These are phyloP conservation scores for Sapajus apella DNA, from an alignment of 2,113 vertebrate genomes.

Conservation along the genomic window DNA sequence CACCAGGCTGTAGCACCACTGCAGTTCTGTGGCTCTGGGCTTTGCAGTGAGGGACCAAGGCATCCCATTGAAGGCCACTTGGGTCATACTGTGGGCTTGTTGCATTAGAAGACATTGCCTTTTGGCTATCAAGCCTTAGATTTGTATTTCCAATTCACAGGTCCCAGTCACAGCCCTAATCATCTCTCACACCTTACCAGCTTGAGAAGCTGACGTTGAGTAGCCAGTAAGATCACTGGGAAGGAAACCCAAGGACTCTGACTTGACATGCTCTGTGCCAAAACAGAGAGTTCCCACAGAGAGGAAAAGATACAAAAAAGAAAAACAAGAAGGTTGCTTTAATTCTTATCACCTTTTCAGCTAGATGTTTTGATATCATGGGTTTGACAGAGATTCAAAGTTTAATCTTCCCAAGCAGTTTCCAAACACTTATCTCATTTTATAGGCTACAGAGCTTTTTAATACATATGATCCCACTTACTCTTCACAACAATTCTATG, in stretches of 20 bases:
- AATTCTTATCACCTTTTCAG: constrained; percentile 44
- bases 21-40: background rate
- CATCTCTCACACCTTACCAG: background rate
- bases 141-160: constrained; percentile 45
- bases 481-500: background rate
- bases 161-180: background rate
- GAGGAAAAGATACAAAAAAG: background rate
- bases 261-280: background rate
- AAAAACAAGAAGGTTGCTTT: background rate
- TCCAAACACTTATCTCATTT: constrained; percentile 14
- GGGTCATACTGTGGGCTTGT: background rate
- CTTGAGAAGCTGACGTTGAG: background rate
- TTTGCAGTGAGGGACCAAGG: background rate
- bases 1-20: background rate
- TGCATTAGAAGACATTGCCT: background rate
- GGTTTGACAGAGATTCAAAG: constrained; percentile 37
- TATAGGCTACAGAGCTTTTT: constrained; percentile 24
- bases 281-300: constrained; percentile 6
- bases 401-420: constrained; percentile 25
- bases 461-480: background rate
- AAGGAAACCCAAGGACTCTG: constrained; percentile 23
- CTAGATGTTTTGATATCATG: constrained; percentile 10
- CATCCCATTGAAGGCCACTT: background rate
- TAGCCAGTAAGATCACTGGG: constrained; percentile 18
- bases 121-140: background rate